Base-by-base conservation (phyloP, 2,113 vertebrate genomes). In the Galeopterus variegatus region DNA sequence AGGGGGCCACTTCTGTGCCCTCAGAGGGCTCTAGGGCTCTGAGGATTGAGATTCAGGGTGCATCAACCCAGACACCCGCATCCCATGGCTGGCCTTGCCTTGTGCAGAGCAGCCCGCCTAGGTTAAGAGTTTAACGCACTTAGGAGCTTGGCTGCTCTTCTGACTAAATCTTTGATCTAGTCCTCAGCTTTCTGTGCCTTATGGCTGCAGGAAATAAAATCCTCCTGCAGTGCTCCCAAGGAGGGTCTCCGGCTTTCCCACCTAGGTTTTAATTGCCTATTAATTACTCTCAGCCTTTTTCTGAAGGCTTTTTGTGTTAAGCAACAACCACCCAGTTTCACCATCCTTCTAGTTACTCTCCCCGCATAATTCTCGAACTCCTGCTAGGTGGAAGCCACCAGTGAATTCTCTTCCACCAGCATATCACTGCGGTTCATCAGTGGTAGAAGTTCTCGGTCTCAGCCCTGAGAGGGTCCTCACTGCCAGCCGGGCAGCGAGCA, bases 131-230 rank as follows among this genome's bases (percentile, higher is more conserved):
- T 75, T 9, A 60, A 41, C 23, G 86, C 31, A 48, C 69, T 21
- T 12, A 3, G 3, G 56, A 7, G 33, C 5, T 14, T 2, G 10
- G 31, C 28, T 8, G 58, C 13, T 4, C 64, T 14, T 1, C 6
- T 0, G 17, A 41, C 6, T 8, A 23, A 13, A 21, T 4, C 67
- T 72, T 2, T 8, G 41, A 8, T 18, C 15, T 33, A 0, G 60
- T 14, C 15, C 14, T n/a, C 26, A 21, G 48, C 58, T 64, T 9
- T 21, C 65, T 52, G 15, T 5, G 6, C 23, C 45, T 75, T 17
- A n/a, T 1, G 1, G 9, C 19, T 5, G 0, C 7, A 2, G 17
- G 24, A 21, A 15, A 7, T 7, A 10, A 33, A 23, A 8, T 13
- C 11, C 64, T 10, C 70, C 9, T 10, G 7, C 45, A 3, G 36